Percentiles rank a stretch among this genome's conserved stretches.
phyloP scores from a whole-genome alignment of 2,888 invertebrate species.

The Sinodicranocentrus sp. region DNA sequence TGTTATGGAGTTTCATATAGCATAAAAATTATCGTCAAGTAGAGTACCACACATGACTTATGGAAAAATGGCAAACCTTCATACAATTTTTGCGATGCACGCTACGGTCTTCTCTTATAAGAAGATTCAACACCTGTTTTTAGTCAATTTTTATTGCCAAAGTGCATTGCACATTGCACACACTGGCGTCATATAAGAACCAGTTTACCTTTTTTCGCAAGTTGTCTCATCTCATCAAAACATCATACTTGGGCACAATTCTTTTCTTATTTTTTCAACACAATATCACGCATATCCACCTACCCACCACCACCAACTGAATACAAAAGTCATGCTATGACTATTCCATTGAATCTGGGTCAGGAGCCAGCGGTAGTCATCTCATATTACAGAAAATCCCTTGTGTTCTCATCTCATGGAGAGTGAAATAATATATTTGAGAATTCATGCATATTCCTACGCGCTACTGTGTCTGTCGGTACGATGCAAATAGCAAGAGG shows the following conservation, averaged over 20 bases:
- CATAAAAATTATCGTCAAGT: neutral
- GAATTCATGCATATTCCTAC: slow-evolving; percentile 51
- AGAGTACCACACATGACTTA: neutral
- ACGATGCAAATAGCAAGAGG: neutral
- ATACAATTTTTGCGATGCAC: no score
- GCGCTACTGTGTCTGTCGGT: neutral
- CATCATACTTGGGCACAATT: neutral
- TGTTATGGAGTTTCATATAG: neutral
- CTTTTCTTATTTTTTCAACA: neutral
- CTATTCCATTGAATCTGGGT: slow-evolving; percentile 48
- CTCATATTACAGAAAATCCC: slow-evolving; percentile 53
- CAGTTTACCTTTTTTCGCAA: slow-evolving; percentile 38
- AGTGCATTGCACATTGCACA: no score
- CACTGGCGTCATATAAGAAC: slow-evolving; percentile 23
- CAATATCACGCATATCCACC: neutral
- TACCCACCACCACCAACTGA: neutral
- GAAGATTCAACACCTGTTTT: no score
- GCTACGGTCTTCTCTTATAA: no score
- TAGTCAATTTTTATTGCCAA: no score
- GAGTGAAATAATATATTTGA: slow-evolving; percentile 19
- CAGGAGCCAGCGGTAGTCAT: slow-evolving; percentile 61
- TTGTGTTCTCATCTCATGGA: slow-evolving; percentile 47
- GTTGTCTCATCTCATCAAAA: neutral
- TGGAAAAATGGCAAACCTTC: slow-evolving; percentile 27
- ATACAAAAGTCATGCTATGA: slow-evolving; percentile 14